phyloP scores from a whole-genome alignment of 30 jellyfish, hydroid and myxozoan species.

The Rhopilema esculentum region DNA sequence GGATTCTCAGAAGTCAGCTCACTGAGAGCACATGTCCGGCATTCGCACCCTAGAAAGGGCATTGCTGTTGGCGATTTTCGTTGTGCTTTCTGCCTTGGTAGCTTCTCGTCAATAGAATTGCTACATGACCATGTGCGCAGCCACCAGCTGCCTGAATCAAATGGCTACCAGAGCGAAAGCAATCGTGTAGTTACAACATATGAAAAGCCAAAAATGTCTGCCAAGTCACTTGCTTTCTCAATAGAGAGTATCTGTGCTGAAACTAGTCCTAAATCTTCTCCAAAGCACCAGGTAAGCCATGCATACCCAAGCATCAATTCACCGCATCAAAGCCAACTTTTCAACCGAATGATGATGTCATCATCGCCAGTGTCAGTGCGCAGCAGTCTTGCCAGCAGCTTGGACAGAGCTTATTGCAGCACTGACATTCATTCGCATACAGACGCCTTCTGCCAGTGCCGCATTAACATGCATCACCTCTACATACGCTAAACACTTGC shows the following conservation, averaged over 20 bases:
- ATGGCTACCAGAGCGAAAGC: slow-evolving; percentile 1
- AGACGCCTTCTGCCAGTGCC: slow-evolving; percentile 41
- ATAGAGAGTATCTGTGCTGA: slow-evolving; percentile 70
- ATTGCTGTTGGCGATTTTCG: slow-evolving; percentile 65
- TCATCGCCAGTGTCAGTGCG: slow-evolving; percentile 24
- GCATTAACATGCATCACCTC: slow-evolving; percentile 24
- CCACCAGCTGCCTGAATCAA: background rate
- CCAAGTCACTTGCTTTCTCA: slow-evolving; percentile 73
- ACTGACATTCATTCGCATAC: slow-evolving; percentile 11
- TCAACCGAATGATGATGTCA: slow-evolving; percentile 4
- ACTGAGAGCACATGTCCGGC: slow-evolving; percentile 95
- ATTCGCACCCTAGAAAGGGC: slow-evolving; percentile 94
- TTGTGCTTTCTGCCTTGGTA: slow-evolving; percentile 83
- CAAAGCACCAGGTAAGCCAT: background rate
- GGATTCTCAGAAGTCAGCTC: slow-evolving; percentile 90
- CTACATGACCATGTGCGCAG: slow-evolving; percentile 64
- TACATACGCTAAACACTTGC: slow-evolving; percentile 4
- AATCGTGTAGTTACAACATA: background rate
- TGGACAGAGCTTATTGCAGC: slow-evolving; percentile 3
- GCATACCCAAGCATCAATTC: background rate
- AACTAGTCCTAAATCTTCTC: slow-evolving; percentile 3
- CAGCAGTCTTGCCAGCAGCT: slow-evolving; percentile 7
- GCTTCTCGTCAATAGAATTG: slow-evolving; percentile 54
- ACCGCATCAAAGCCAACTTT: slow-evolving; percentile 3
- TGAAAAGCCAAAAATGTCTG: slow-evolving; percentile 46